Evolutionary conservation across 2,888 invertebrate genomes (phyloP), one percentile per base, ranked within the genome.

Genomic region (Philaethria dido): DNA sequence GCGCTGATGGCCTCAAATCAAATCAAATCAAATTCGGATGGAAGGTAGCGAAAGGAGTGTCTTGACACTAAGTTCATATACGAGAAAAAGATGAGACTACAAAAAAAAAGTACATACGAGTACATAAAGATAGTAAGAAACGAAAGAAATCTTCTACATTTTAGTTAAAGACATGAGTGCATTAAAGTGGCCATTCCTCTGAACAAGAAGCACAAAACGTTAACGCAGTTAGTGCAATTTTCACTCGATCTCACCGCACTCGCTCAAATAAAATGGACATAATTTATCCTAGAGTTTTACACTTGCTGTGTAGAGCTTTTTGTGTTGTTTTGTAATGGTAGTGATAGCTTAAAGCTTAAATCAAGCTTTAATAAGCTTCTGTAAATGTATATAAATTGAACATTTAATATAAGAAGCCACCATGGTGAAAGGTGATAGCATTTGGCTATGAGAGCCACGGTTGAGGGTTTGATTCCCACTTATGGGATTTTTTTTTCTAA

Each of bases 251-350:
- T 70, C 70, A 71, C 68, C 72, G 69, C 73, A 71, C 67, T 65
- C 64, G 69, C 74, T 59, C 62, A 65, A 70, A 69, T 69, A 71
- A 70, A 68, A 74, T 62, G 61, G 61, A 68, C 67, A 72, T 69
- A 71, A 74, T 75, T 75, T 75, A 73, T 73, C 72, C 71, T 69
- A 62, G 45, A 69, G 70, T 75, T 71, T 69, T 71, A 64, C 60
- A 60, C 64, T 57, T 65, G 25, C 48, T 55, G 61, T 65, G 62
- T 59, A 44, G 8, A 20, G 45, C 14, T 60, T 47, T 55, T 33
- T 36, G 11, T 18, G 54, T 11, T 33, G n/a, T 33, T 16, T 59
- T 59, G 22, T 16, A 8, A n/a, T n/a, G 9, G n/a, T 16, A 16
- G 45, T 44, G 16, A 44, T 16, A 29, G 16, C 44, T 44, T 59